phyloP scores from a whole-genome alignment of 2,113 vertebrate species.

The Scalopus aquaticus region DNA sequence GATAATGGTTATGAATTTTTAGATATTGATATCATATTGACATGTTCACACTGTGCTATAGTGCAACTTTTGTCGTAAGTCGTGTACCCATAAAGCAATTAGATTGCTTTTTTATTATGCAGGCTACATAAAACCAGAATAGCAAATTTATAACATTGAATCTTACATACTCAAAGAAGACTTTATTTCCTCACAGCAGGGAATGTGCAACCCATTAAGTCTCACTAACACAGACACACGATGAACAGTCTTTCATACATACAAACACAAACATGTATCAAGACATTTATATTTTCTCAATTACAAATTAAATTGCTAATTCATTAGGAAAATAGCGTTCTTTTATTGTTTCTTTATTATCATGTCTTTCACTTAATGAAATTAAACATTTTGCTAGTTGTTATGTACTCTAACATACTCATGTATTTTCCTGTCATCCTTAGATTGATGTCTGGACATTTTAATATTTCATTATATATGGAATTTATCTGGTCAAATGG shows the following conservation, averaged over 20 bases:
- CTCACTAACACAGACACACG: background rate
- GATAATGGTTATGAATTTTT: background rate
- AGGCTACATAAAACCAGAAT: background rate
- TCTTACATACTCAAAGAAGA: background rate
- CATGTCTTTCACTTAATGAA: background rate
- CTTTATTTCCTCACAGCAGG: background rate
- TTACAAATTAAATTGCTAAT: background rate
- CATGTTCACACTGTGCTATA: background rate
- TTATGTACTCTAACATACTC: no score
- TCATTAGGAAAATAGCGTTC: background rate
- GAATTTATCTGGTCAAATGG: background rate
- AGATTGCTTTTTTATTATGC: background rate
- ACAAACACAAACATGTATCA: background rate
- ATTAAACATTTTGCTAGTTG: background rate
- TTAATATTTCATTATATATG: background rate
- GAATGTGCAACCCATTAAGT: background rate
- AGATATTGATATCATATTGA: background rate
- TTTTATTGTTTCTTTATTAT: background rate
- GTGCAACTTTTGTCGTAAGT: background rate
- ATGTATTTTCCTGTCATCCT: background rate
- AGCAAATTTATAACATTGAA: background rate
- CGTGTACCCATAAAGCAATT: background rate
- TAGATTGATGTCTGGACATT: background rate
- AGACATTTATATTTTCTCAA: background rate
- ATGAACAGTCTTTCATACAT: background rate